Conservation (phyloP, 2,888 invertebrate genomes). For the Corythucha ciliata region DNA sequence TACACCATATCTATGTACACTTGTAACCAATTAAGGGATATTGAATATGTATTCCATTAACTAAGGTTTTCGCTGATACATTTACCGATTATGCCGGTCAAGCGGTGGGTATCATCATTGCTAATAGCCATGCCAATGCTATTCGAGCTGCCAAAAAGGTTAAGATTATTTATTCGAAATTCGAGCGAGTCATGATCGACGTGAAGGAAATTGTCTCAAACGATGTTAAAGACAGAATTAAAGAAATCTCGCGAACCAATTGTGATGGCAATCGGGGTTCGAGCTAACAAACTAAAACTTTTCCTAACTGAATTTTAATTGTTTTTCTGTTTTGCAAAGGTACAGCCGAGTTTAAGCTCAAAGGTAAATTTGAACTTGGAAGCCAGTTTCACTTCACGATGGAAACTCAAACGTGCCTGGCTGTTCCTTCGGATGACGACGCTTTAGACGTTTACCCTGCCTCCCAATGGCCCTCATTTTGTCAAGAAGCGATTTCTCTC, state of each 20-base stretch:
- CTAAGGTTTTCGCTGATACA: slow-evolving; percentile 27
- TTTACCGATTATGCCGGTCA: slow-evolving; percentile 57
- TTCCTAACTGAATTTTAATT: background rate
- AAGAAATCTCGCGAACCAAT: too few relatives aligned
- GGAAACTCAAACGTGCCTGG: slow-evolving; percentile 62
- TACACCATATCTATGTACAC: background rate
- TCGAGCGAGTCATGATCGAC: slow-evolving; percentile 37
- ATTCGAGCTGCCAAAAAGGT: slow-evolving; percentile 51
- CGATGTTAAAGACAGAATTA: slow-evolving; percentile 28
- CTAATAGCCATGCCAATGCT: slow-evolving; percentile 51
- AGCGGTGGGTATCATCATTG: slow-evolving; percentile 63
- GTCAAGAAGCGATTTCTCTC: slow-evolving; percentile 49
- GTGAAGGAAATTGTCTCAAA: slow-evolving; percentile 29
- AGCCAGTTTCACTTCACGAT: slow-evolving; percentile 64
- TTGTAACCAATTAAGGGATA: background rate
- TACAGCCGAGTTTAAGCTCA: slow-evolving; percentile 29
- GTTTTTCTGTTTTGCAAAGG: slow-evolving; percentile 21
- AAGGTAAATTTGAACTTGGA: slow-evolving; percentile 40
- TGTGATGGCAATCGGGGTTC: too few relatives aligned
- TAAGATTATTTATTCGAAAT: slow-evolving; percentile 47
- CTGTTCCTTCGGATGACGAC: slow-evolving; percentile 52
- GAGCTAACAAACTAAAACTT: too few relatives aligned
- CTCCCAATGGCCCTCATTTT: slow-evolving; percentile 55
- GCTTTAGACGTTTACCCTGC: slow-evolving; percentile 57
- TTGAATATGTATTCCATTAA: background rate